These are phyloP conservation scores for Danaus chrysippus DNA, from an alignment of 2,888 invertebrate genomes.

Conservation along the genomic window DNA sequence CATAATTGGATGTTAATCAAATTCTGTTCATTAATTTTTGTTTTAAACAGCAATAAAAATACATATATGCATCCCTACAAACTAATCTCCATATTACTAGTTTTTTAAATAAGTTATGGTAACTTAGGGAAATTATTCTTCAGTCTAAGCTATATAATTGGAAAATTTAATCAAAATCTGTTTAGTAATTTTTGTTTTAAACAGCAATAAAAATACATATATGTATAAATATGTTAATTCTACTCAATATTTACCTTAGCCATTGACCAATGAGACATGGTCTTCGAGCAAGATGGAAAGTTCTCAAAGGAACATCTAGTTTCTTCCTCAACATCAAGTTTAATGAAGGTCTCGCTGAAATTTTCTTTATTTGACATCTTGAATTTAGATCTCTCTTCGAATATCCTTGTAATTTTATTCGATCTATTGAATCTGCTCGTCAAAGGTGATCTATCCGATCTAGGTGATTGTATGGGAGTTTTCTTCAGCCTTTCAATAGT, in stretches of 20 bases:
- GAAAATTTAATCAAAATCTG: constrained; percentile 11
- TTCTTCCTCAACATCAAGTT: constrained; percentile 63
- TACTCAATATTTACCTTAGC: constrained; percentile 49
- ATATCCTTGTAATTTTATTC: constrained; percentile 56
- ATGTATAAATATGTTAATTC: constrained; percentile 11
- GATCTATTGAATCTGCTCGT: constrained; percentile 34
- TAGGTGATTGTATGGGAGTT: constrained; percentile 39
- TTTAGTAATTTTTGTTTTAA: constrained; percentile 6
- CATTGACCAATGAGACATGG: constrained; percentile 43
- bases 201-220: constrained; percentile 20
- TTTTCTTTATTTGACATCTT: constrained; percentile 56
- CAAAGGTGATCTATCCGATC: constrained; percentile 36
- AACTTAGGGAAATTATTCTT: too few relatives aligned
- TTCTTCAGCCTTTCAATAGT: constrained; percentile 48
- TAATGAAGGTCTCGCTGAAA: constrained; percentile 44
- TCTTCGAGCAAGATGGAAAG: constrained; percentile 40
- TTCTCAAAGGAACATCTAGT: constrained; percentile 55
- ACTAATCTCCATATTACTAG: too few relatives aligned
- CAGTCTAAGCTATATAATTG: too few relatives aligned
- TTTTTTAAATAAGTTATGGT: too few relatives aligned
- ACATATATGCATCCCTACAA: constrained; percentile 25
- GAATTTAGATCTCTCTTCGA: constrained; percentile 58
- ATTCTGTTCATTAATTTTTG: neutral
- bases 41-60: constrained; percentile 14
- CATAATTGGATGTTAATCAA: constrained; percentile 7